A percentile compares a stretch with the other conserved stretches of the same genome.
Evolutionary conservation across 2,888 invertebrate genomes (phyloP).

Genomic region (Cartodere bifasciata): DNA sequence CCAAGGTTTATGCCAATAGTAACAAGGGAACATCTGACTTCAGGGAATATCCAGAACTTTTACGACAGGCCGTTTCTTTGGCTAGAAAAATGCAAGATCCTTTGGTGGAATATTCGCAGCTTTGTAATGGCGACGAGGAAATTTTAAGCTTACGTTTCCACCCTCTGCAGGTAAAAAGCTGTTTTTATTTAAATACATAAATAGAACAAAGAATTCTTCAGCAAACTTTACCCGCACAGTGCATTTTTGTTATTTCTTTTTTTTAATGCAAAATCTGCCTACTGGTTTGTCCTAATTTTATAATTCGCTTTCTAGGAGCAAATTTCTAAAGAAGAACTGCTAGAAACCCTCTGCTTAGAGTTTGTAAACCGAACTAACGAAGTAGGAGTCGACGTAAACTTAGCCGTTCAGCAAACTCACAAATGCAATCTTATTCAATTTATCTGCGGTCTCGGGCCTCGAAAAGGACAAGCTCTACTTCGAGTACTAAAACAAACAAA

Average conservation of each 20-base stretch:
- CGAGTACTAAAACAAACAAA: constrained; percentile 84
- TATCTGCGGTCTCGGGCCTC: constrained; percentile 90
- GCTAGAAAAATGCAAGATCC: constrained; percentile 92
- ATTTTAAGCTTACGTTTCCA: constrained; percentile 90
- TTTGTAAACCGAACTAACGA: constrained; percentile 93
- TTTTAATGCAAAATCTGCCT: no score
- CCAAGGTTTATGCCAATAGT: constrained; percentile 85
- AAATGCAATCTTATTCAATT: constrained; percentile 88
- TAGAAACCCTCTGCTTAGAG: constrained; percentile 77
- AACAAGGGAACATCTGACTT: constrained; percentile 79
- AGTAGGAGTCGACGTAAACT: constrained; percentile 94
- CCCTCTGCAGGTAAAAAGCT: constrained; percentile 63
- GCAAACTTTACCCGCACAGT: no score
- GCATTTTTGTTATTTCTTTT: background rate
- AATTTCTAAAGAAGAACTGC: constrained; percentile 69
- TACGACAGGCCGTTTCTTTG: constrained; percentile 87
- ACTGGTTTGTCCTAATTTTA: background rate
- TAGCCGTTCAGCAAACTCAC: constrained; percentile 79
- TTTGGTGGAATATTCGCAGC: constrained; percentile 86
- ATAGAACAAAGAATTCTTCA: no score
- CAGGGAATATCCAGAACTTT: constrained; percentile 79
- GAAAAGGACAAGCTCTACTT: constrained; percentile 81
- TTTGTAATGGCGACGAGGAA: constrained; percentile 94
- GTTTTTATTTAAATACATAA: no score
- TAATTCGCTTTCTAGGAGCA: constrained; percentile 45